Conservation (phyloP, 23 tunicate genomes). For the Styela clava region DNA sequence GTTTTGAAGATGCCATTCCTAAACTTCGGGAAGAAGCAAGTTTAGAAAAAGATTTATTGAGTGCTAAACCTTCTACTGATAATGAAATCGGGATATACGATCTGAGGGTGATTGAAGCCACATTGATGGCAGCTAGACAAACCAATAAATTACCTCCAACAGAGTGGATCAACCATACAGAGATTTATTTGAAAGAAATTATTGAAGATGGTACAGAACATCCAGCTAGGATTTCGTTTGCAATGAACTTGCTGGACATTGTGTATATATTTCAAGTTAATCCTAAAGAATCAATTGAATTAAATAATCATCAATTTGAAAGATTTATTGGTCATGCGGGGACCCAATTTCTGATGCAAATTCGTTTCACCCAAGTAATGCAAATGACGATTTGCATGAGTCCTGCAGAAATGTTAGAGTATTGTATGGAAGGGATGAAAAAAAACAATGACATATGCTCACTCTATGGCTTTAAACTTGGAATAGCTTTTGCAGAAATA, state of each 20-base stretch:
- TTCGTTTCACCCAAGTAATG: background rate
- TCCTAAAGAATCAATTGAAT: background rate
- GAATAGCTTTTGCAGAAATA: background rate
- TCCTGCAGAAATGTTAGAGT: background rate
- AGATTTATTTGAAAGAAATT: background rate
- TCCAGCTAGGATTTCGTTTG: background rate
- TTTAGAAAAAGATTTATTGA: background rate
- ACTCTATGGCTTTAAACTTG: background rate
- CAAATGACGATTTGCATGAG: background rate
- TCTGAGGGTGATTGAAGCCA: background rate
- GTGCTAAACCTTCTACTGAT: background rate
- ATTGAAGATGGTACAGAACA: background rate
- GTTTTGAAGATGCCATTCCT: background rate
- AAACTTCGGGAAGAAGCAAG: background rate
- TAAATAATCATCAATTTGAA: background rate
- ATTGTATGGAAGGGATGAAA: background rate
- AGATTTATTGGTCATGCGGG: background rate
- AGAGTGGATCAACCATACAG: background rate
- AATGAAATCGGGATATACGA: background rate
- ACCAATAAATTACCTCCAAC: background rate
- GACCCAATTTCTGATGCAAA: background rate
- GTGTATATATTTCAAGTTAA: background rate
- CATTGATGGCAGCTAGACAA: background rate
- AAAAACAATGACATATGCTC: background rate
- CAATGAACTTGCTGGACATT: background rate